A percentile compares a stretch with the other conserved stretches of the same genome.
Evolutionary conservation across 2,888 invertebrate species (phyloP).

Genomic region (Aquatica leii): DNA sequence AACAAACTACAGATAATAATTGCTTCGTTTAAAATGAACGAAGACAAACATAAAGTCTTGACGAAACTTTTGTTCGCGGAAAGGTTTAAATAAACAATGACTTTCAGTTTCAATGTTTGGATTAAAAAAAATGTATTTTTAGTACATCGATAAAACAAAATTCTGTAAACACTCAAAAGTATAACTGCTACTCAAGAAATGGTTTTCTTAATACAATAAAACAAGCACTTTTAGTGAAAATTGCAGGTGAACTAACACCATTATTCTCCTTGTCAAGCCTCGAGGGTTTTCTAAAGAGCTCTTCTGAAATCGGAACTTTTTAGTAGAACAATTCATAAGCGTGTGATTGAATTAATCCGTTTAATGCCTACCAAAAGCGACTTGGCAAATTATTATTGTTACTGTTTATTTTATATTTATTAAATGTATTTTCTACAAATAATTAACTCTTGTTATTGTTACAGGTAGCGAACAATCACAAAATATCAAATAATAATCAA

Average conservation of each 20-base stretch:
- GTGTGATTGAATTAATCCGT: constrained; percentile 17
- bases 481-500: constrained; percentile 44
- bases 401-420: not conserved
- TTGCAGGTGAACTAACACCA: constrained; percentile 35
- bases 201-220: constrained; percentile 31
- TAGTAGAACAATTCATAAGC: constrained; percentile 22
- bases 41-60: no score
- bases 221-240: constrained; percentile 21
- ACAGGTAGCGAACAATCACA: constrained; percentile 42
- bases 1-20: no score
- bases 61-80: no score
- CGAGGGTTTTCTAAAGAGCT: constrained; percentile 28
- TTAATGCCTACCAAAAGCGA: not conserved
- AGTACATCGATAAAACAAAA: constrained; percentile 20
- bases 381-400: not conserved
- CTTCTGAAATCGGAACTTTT: constrained; percentile 19
- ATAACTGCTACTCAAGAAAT: constrained; percentile 22
- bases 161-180: constrained; percentile 26
- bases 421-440: not conserved
- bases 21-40: no score
- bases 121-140: constrained; percentile 17
- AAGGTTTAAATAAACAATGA: not conserved
- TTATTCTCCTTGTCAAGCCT: constrained; percentile 27
- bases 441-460: constrained; percentile 34
- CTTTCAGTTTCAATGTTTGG: not conserved